A percentile compares a stretch with the other conserved stretches of the same genome.
phyloP scores from a whole-genome alignment of 2,113 vertebrate species.

The Cariama cristata region DNA sequence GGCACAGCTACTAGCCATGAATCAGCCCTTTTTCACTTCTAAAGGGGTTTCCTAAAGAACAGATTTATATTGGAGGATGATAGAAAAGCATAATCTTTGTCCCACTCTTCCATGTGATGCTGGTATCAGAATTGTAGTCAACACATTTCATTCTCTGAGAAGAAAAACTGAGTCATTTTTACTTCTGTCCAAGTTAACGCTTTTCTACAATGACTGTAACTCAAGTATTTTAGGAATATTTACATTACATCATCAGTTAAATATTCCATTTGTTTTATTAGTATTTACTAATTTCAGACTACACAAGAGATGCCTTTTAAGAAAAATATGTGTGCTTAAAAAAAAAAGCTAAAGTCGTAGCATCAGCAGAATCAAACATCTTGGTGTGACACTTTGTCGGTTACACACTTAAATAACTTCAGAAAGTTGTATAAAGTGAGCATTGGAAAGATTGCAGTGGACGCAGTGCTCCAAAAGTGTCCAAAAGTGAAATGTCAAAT shows the following conservation, averaged over 20 bases:
- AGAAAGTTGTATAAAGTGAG: background rate
- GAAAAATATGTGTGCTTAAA: background rate
- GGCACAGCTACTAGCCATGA: background rate
- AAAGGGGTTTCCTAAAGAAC: background rate
- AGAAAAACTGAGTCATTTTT: background rate
- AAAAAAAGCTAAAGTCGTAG: background rate
- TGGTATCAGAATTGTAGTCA: background rate
- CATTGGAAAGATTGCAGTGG: background rate
- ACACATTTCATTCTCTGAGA: background rate
- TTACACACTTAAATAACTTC: background rate
- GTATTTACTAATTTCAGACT: background rate
- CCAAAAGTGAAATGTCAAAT: conserved; percentile 22
- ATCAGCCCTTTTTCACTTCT: background rate
- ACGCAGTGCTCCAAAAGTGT: background rate
- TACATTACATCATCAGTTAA: background rate
- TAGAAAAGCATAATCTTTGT: background rate
- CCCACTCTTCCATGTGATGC: background rate
- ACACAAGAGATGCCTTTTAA: background rate
- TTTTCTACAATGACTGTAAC: background rate
- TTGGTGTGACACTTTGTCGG: background rate
- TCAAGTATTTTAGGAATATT: background rate
- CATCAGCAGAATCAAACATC: background rate
- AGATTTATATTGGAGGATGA: background rate
- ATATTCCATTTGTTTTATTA: background rate
- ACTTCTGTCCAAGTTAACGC: background rate